Evolutionary conservation across 35 echinoderm and acorn worm species (phyloP).

Genomic region (Apostichopus californicus): DNA sequence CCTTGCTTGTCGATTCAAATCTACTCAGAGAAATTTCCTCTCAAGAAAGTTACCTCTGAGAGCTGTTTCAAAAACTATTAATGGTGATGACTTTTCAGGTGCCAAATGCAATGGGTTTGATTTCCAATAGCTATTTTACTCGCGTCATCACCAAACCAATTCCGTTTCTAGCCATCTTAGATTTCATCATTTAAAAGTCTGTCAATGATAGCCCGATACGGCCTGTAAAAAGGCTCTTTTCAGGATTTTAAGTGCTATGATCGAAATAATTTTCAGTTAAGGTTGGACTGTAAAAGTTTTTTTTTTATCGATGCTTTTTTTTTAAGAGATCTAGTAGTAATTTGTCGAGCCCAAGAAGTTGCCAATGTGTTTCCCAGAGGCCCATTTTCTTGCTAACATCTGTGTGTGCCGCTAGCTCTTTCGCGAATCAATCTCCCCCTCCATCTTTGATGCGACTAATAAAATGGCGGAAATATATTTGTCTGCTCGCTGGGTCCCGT

Average conservation of each 20-base stretch:
- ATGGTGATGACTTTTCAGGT: conserved; percentile 59
- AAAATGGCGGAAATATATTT: conserved; percentile 61
- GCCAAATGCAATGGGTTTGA: conserved; percentile 49
- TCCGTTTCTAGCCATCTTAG: not conserved
- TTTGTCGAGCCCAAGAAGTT: conserved; percentile 32
- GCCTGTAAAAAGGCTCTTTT: conserved; percentile 49
- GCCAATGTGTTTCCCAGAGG: conserved; percentile 21
- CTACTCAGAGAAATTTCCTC: conserved; percentile 31
- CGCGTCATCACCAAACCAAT: conserved; percentile 40
- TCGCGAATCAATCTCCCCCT: conserved; percentile 31
- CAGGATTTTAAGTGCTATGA: conserved; percentile 53
- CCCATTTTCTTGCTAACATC: conserved; percentile 51
- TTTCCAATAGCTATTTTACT: conserved; percentile 23
- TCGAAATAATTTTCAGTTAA: conserved; percentile 54
- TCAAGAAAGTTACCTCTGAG: conserved; percentile 21
- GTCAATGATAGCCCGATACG: conserved; percentile 53
- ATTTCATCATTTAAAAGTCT: conserved; percentile 60
- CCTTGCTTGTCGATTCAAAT: conserved; percentile 41
- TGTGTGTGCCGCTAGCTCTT: conserved; percentile 16
- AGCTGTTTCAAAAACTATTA: conserved; percentile 63
- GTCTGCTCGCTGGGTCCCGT: conserved; percentile 49
- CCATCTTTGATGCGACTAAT: conserved; percentile 37
- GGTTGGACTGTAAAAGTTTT: conserved; percentile 36
- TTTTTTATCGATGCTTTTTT: conserved; percentile 20
- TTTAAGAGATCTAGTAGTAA: conserved; percentile 3